Conservation (phyloP, 2,113 vertebrate genomes). For the Nanger granti region DNA sequence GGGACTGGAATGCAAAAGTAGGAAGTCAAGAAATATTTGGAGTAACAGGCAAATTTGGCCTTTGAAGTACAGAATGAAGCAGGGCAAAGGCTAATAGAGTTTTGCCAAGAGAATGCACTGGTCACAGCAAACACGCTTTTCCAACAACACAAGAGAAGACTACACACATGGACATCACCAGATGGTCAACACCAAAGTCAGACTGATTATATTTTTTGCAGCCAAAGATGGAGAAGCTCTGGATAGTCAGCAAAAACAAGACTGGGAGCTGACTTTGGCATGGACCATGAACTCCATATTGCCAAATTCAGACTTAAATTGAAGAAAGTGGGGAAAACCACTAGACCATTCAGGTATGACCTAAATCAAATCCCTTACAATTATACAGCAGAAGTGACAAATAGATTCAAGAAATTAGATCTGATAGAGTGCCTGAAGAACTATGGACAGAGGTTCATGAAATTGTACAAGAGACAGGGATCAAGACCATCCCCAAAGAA, state of each 20-base stretch:
- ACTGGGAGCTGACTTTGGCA: neutral
- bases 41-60: too few relatives aligned
- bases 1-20: too few relatives aligned
- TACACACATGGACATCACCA: too few relatives aligned
- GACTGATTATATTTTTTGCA: neutral
- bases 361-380: neutral
- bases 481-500: neutral
- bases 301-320: neutral
- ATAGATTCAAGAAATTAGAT: neutral
- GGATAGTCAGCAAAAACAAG: neutral
- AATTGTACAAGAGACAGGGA: neutral
- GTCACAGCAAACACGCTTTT: too few relatives aligned
- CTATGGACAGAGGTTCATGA: neutral
- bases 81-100: too few relatives aligned
- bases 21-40: too few relatives aligned
- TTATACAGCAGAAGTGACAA: neutral
- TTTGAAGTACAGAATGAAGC: too few relatives aligned
- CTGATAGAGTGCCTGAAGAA: neutral
- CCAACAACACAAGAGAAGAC: too few relatives aligned
- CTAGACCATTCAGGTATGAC: neutral
- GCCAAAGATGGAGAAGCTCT: neutral
- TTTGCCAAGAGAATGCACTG: too few relatives aligned
- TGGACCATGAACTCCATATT: neutral
- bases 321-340: neutral
- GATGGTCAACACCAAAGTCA: neutral